phyloP scores from a whole-genome alignment of 1,140 invertebrate genomes.

The Sesamia nonagrioides region DNA sequence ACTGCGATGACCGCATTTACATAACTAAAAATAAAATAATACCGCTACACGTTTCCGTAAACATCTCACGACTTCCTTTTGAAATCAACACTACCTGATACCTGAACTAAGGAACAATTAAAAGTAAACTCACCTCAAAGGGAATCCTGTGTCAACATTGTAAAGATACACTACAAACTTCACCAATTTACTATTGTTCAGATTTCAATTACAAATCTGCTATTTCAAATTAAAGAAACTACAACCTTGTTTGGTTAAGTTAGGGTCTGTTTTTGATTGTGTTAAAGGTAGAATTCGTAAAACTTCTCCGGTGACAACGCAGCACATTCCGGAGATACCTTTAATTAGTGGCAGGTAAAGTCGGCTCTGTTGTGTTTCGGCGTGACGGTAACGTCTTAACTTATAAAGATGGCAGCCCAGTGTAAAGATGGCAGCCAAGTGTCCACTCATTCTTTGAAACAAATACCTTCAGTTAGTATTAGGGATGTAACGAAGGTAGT shows the following conservation, averaged over 20 bases:
- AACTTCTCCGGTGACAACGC: conserved; percentile 50
- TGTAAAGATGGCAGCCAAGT: conserved; percentile 5
- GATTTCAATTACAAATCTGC: conserved; percentile 27
- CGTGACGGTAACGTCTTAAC: conserved; percentile 61
- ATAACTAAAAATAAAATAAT: neutral
- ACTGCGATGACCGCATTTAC: conserved; percentile 1
- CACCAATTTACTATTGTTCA: conserved; percentile 41
- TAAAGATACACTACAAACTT: conserved; percentile 43
- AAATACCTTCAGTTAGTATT: neutral
- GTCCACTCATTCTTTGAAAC: neutral
- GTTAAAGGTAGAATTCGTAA: neutral
- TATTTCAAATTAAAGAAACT: neutral
- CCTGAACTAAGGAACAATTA: conserved; percentile 35
- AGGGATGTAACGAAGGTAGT: no score
- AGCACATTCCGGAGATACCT: conserved; percentile 63
- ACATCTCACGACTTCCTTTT: conserved; percentile 18
- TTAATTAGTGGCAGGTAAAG: conserved; percentile 62
- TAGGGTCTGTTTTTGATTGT: conserved; percentile 17
- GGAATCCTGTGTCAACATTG: conserved; percentile 34
- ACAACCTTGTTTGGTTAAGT: neutral
- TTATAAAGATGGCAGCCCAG: conserved; percentile 21
- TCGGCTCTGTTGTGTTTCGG: conserved; percentile 38
- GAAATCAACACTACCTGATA: conserved; percentile 20
- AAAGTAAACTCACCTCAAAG: conserved; percentile 23
- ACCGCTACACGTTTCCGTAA: conserved; percentile 16